phyloP scores from a whole-genome alignment of 2,797 vertebrate genomes.

The Bradypodion pumilum region DNA sequence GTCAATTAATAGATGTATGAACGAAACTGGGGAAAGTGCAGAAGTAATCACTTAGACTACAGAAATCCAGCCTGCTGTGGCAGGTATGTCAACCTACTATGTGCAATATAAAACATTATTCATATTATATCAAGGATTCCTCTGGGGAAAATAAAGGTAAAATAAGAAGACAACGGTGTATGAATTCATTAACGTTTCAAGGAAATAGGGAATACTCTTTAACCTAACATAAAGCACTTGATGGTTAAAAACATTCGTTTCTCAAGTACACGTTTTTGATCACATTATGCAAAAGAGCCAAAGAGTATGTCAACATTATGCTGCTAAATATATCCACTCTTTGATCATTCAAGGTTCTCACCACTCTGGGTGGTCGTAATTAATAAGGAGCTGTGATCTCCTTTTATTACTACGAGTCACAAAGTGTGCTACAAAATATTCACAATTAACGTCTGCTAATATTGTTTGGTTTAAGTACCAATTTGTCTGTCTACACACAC shows the following conservation, averaged over 20 bases:
- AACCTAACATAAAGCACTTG: constrained; percentile 14
- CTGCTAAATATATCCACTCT: constrained; percentile 60
- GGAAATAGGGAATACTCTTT: constrained; percentile 33
- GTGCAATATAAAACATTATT: constrained; percentile 19
- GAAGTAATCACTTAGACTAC: constrained; percentile 8
- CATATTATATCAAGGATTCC: constrained; percentile 5
- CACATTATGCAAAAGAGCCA: constrained; percentile 61
- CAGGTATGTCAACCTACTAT: neutral
- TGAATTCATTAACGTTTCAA: constrained; percentile 39
- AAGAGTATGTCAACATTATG: constrained; percentile 62
- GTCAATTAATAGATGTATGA: neutral
- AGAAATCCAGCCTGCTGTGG: constrained; percentile 13
- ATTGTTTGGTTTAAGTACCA: constrained; percentile 48
- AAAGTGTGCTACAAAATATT: constrained; percentile 50
- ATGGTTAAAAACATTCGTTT: constrained; percentile 43
- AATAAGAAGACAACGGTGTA: constrained; percentile 13
- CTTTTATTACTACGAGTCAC: constrained; percentile 60
- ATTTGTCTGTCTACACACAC: constrained; percentile 35
- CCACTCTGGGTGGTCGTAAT: constrained; percentile 72
- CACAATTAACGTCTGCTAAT: constrained; percentile 54
- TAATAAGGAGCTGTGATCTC: constrained; percentile 68
- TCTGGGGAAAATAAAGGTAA: constrained; percentile 5
- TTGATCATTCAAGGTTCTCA: constrained; percentile 72
- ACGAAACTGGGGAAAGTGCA: neutral
- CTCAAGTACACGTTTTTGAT: constrained; percentile 45